Base-by-base conservation (phyloP, 2,797 vertebrate genomes). In the Natrix natrix region DNA sequence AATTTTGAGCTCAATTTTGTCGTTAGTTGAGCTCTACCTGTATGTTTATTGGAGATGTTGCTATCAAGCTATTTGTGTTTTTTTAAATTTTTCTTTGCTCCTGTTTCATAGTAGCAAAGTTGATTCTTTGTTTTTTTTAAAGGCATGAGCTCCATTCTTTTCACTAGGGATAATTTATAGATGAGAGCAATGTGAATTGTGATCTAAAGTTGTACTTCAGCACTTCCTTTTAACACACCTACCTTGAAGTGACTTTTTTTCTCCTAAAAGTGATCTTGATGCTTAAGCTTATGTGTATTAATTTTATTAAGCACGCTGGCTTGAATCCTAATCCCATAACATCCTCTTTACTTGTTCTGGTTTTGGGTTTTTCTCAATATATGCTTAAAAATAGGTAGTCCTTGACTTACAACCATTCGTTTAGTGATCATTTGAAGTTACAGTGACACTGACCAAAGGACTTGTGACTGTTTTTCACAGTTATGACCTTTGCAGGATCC, bases 351-450 rank as follows among this genome's bases (percentile, higher is more conserved):
- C 26, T 74, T 32, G 6, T 32, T 4, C n/a, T 88, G 54, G 93
- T 91, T 74, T 92, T 88, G 90, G 8, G 57, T 89, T 93, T 89
- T 69, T 69, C n/a, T 32, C 14, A n/a, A 5, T 32, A 14, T 32
- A 69, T 17, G n/a, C 17, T 17, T 69, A 69, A 69, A 69, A 8
- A 69, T 7, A 69, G n/a, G 6, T 32, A 69, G 6, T 69, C n/a
- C 14, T 69, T 0, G 2, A 69, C 2, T 32, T 69, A 32, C n/a
- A 69, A 69, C 66, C 13, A 69, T 69, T 69, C 32, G 14, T 17
- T 69, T 69, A 69, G n/a, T 69, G 66, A 69, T 14, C n/a, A 63
- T 32, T 69, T 17, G 66, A 69, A 17, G 14, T 69, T 32, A 32
- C 13, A 32, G 7, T n/a, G 63, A 13, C 66, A 69, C n/a, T 69